Percentiles rank a stretch among this genome's conserved stretches.
Conservation (phyloP, 2,888 invertebrate species). For the Seira ritae region DNA sequence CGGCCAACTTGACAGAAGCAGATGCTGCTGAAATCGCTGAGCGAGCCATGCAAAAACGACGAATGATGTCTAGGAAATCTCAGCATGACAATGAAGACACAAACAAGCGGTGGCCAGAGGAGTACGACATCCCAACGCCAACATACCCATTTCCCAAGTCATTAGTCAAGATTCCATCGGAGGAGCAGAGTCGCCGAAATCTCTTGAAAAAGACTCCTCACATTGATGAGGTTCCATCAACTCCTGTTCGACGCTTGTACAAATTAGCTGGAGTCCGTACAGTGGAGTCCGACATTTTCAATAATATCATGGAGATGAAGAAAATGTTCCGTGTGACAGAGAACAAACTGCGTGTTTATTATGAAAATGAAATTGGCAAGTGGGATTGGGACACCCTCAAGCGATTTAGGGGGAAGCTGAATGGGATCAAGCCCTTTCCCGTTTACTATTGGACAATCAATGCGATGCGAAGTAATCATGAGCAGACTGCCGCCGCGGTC, state of each 20-base stretch:
- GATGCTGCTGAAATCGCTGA: constrained; percentile 59
- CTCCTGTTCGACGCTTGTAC: constrained; percentile 66
- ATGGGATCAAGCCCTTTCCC: constrained; percentile 62
- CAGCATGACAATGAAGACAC: constrained; percentile 16
- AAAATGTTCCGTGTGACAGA: constrained; percentile 66
- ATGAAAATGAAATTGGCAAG: constrained; percentile 68
- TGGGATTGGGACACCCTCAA: constrained; percentile 67
- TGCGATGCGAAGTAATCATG: constrained; percentile 61
- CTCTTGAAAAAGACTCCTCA: constrained; percentile 61
- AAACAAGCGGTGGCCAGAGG: constrained; percentile 59
- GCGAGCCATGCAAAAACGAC: constrained; percentile 50
- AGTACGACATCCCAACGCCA: constrained; percentile 60
- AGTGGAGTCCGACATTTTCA: constrained; percentile 60
- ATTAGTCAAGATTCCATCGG: constrained; percentile 52
- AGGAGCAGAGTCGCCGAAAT: constrained; percentile 66
- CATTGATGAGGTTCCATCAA: constrained; percentile 61
- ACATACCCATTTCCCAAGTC: constrained; percentile 50
- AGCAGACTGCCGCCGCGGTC: not conserved
- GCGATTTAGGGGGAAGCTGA: constrained; percentile 64
- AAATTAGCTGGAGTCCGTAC: constrained; percentile 68
- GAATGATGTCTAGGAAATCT: constrained; percentile 25
- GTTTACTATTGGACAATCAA: constrained; percentile 67
- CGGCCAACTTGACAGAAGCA: constrained; percentile 41
- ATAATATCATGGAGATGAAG: constrained; percentile 66
- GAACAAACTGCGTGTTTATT: constrained; percentile 60